Percentiles rank a stretch among this genome's conserved stretches.
Evolutionary conservation across 2,888 invertebrate genomes (phyloP).

Genomic region (Lobophora halterata): DNA sequence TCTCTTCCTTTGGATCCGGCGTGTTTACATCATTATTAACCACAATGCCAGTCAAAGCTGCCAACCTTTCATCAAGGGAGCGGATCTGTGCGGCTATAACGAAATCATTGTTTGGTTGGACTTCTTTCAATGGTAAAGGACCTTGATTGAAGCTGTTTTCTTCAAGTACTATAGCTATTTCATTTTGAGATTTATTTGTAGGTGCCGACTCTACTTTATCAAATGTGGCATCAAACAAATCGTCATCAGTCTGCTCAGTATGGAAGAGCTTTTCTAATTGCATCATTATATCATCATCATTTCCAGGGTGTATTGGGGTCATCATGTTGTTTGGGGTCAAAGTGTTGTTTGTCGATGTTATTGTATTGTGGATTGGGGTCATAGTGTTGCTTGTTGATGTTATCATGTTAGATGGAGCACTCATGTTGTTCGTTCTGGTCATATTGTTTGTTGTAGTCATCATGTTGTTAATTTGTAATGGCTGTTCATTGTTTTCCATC

Average conservation of each 20-base stretch:
- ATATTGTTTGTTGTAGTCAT: slow-evolving; percentile 22
- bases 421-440: too few species aligned
- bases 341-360: too few species aligned
- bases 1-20: slow-evolving; percentile 24
- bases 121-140: too few species aligned
- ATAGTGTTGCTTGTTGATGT: too few species aligned
- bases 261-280: slow-evolving; percentile 72
- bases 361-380: too few species aligned
- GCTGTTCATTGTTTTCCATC: slow-evolving; percentile 17
- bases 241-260: slow-evolving; percentile 62
- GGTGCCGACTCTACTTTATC: slow-evolving; percentile 38
- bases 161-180: slow-evolving; percentile 24
- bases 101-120: slow-evolving; percentile 32
- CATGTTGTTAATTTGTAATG: slow-evolving; percentile 13
- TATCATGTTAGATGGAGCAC: too few species aligned
- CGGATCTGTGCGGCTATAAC: slow-evolving; percentile 52
- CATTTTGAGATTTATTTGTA: slow-evolving; percentile 8
- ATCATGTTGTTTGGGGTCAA: slow-evolving; percentile 19
- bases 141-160: slow-evolving; percentile 35
- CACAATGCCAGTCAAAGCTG: slow-evolving; percentile 53
- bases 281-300: slow-evolving; percentile 59
- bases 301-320: slow-evolving; percentile 20
- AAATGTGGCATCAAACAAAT: slow-evolving; percentile 62
- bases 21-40: slow-evolving; percentile 39
- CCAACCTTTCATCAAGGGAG: slow-evolving; percentile 61